Evolutionary conservation across 2,113 vertebrate genomes (phyloP).

Genomic region (Fukomys damarensis): DNA sequence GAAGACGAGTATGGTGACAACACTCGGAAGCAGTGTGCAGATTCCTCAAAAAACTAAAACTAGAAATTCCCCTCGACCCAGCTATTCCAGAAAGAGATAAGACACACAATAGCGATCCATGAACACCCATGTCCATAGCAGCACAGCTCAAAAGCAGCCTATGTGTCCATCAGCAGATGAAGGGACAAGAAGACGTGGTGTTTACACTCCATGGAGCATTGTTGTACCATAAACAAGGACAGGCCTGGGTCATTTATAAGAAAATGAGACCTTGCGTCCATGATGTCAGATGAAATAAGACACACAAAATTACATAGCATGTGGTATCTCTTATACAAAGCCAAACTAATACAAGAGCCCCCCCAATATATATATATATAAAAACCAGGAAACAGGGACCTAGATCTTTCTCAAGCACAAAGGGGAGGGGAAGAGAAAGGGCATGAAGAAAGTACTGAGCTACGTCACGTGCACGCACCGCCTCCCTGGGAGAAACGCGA

Average conservation of each 20-base stretch:
- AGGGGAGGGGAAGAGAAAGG: neutral
- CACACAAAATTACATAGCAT: neutral
- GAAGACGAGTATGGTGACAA: neutral
- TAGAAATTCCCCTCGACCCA: neutral
- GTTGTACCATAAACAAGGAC: too few species aligned
- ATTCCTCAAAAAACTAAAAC: neutral
- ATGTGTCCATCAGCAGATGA: neutral
- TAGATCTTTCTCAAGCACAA: neutral
- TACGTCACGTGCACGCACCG: accelerated
- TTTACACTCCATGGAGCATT: neutral
- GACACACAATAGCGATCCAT: neutral
- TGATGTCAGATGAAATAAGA: neutral
- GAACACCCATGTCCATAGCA: neutral
- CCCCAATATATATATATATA: too few species aligned
- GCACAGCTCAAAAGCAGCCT: neutral
- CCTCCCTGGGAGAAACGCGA: neutral
- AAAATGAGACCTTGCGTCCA: too few species aligned
- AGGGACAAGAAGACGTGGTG: neutral
- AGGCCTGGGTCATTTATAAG: neutral
- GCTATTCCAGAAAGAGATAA: neutral
- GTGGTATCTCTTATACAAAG: neutral
- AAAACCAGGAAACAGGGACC: neutral
- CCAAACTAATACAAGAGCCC: too few species aligned
- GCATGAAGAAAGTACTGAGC: neutral
- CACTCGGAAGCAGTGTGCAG: neutral